phyloP scores from a whole-genome alignment of 2,888 invertebrate species.

The Philereme transversata region DNA sequence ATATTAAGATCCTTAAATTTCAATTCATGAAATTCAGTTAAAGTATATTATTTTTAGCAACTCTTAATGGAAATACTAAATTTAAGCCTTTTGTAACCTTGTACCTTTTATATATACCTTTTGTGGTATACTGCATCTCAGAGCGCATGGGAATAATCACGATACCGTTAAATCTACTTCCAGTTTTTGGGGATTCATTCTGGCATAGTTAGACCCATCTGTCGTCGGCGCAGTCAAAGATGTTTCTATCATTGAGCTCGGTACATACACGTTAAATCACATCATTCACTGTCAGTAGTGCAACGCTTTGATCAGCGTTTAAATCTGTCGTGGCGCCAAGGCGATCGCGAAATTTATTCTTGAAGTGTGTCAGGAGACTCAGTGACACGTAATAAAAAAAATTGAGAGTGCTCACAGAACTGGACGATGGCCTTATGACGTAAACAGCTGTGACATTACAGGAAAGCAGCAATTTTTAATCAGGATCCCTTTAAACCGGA shows the following conservation, averaged over 20 bases:
- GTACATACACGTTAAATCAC: constrained; percentile 35
- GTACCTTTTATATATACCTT: no score
- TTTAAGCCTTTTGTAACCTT: no score
- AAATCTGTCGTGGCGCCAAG: constrained; percentile 26
- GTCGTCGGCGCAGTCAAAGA: constrained; percentile 31
- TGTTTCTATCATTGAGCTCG: constrained; percentile 27
- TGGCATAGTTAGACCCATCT: constrained; percentile 53
- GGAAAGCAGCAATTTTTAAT: no score
- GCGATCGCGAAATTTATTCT: constrained; percentile 9
- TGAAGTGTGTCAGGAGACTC: not conserved
- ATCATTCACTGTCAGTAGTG: constrained; percentile 26
- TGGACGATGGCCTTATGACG: not conserved
- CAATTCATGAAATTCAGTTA: no score
- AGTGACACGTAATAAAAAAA: not conserved
- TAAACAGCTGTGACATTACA: not conserved
- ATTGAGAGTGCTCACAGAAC: no score
- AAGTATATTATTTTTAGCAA: no score
- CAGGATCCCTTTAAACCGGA: not conserved
- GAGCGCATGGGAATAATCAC: constrained; percentile 48
- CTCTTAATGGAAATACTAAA: no score
- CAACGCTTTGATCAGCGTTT: constrained; percentile 31
- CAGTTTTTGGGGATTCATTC: constrained; percentile 56
- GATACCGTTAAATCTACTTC: constrained; percentile 61
- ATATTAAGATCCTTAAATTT: no score
- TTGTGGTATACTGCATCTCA: constrained; percentile 1